phyloP scores from a whole-genome alignment of 1,140 invertebrate genomes.

The Drosophila rufa region DNA sequence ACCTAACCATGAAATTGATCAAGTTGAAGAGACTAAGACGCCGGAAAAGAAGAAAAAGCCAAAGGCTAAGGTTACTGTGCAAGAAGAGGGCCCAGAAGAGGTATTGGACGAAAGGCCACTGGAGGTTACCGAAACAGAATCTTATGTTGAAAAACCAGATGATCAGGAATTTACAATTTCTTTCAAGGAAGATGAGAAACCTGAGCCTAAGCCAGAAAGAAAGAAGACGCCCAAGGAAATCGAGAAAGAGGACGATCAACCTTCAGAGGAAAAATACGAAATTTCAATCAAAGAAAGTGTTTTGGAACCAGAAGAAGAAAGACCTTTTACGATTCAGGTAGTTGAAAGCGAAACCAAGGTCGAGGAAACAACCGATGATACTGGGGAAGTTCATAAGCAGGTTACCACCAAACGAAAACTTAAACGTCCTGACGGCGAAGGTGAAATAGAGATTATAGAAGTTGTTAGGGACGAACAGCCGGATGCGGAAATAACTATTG shows the following conservation, averaged over 20 bases:
- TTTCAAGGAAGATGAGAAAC: constrained; percentile 42
- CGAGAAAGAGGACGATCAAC: constrained; percentile 8
- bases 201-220: constrained; percentile 7
- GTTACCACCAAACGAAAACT: constrained; percentile 85
- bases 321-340: constrained; percentile 56
- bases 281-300: constrained; percentile 55
- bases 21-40: constrained; percentile 25
- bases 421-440: constrained; percentile 78
- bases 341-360: constrained; percentile 73
- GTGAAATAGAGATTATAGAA: constrained; percentile 84
- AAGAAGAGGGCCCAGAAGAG: constrained; percentile 38
- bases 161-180: constrained; percentile 25
- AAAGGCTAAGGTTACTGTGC: constrained; percentile 57
- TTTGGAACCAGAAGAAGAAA: constrained; percentile 30
- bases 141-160: constrained; percentile 54
- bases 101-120: constrained; percentile 24
- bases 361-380: constrained; percentile 66
- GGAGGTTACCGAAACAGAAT: constrained; percentile 34
- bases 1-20: constrained; percentile 14
- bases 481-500: constrained; percentile 80
- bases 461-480: constrained; percentile 84
- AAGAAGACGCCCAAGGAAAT: constrained; percentile 40
- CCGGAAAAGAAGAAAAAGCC: constrained; percentile 72
- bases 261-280: constrained; percentile 39
- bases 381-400: constrained; percentile 80